Conservation (phyloP, 2,797 vertebrate genomes). For the Nothura maculosa region DNA sequence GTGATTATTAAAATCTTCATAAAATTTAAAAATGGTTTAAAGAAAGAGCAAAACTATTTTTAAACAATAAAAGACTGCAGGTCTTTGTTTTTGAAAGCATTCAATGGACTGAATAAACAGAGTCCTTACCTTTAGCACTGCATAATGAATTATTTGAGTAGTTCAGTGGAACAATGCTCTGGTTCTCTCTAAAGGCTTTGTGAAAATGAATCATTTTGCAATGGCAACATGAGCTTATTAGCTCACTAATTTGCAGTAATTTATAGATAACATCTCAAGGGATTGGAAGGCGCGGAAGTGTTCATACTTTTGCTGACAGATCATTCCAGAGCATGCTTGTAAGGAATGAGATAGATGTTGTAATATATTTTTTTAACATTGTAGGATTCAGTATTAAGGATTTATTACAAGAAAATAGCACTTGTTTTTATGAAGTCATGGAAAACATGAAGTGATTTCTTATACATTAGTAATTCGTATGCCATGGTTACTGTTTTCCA, state of each 20-base stretch:
- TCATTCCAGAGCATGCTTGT: neutral
- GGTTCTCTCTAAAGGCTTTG: neutral
- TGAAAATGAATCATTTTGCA: slow-evolving; percentile 35
- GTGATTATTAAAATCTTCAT: slow-evolving; percentile 17
- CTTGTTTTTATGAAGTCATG: neutral
- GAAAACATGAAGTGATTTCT: neutral
- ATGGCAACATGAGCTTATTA: neutral
- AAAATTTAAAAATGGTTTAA: neutral
- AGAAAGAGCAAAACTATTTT: slow-evolving; percentile 8
- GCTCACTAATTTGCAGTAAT: slow-evolving; percentile 11
- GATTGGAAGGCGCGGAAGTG: neutral
- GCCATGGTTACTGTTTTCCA: neutral
- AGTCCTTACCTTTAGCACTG: slow-evolving; percentile 26
- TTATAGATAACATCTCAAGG: slow-evolving; percentile 5
- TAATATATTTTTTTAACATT: neutral
- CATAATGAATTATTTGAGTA: neutral
- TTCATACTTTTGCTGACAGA: neutral
- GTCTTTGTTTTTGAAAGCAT: slow-evolving; percentile 25
- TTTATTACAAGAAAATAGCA: neutral
- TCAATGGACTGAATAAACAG: neutral
- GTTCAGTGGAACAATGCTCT: neutral
- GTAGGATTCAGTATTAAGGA: neutral
- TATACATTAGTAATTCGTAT: neutral
- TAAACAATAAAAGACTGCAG: neutral
- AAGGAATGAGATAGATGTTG: neutral